Base-by-base conservation (phyloP, 2,113 vertebrate species). In the Equus quagga region DNA sequence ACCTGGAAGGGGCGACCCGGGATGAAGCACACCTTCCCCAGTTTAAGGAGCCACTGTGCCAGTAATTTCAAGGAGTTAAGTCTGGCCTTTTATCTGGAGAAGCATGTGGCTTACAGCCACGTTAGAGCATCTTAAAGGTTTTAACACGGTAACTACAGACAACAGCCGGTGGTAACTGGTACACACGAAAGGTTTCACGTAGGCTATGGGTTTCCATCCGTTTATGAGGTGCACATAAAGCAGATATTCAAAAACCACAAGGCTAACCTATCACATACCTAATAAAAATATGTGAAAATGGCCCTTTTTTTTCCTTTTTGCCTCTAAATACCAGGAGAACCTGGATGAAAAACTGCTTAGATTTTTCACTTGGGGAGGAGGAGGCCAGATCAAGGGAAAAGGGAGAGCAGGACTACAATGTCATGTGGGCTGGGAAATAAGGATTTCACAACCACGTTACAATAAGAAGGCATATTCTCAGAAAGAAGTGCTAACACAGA, bases 121-220 rank as follows among this genome's bases (percentile, higher is more conserved):
- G 5, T 7, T 1, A 8, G 13, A 21, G n/a, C 21, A 15, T 26
- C 58, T 51, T 19, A 31, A 23, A 51, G 44, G 33, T 12, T 83
- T 83, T 5, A 54, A 33, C 64, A n/a, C 4, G 8, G 1, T 3
- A 12, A 65, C 14, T 26, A 54, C 6, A n/a, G n/a, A 21, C 54
- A 28, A 36, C 14, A 44, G 14, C 31, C 12, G 8, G 10, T 0
- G 5, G 3, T 3, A 14, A 31, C 54, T 14, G 12, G 0, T 2
- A 1, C 36, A 41, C 36, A 41, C 2, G 0, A 18, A 26, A 69
- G 8, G 9, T 3, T 6, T 3, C 26, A 6, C 31, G 10, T 2
- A 9, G 58, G 19, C 28, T 6, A 8, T 19, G 26, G 11, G 1
- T 41, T 1, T 84, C 23, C 72, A 10, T 24, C 60, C 18, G 9